Conservation (phyloP, 2,797 vertebrate species). For the Dermochelys coriacea region DNA sequence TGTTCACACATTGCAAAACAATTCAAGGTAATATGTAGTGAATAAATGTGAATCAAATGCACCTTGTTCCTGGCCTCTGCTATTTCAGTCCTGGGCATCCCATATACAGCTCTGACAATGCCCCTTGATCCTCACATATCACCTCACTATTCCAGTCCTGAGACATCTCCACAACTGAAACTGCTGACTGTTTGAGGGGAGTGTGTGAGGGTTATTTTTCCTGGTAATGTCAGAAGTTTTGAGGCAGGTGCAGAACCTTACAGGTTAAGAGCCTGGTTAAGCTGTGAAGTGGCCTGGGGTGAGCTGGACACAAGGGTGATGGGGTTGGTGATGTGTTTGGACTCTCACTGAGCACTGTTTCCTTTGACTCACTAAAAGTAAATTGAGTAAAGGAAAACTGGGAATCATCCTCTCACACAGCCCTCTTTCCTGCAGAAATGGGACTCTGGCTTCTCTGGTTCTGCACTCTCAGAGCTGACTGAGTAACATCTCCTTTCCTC, state of each 20-base stretch:
- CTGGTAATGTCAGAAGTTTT: neutral
- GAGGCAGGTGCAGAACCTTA: neutral
- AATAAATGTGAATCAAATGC: neutral
- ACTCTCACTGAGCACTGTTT: neutral
- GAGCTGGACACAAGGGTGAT: neutral
- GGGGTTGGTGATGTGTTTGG: neutral
- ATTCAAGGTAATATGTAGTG: neutral
- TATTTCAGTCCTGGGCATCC: neutral
- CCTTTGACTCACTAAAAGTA: neutral
- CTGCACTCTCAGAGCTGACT: neutral
- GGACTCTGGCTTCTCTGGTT: neutral
- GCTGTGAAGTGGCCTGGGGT: neutral
- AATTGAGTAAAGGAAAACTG: neutral
- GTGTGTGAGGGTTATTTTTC: neutral
- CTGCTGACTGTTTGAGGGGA: neutral
- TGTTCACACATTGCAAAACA: neutral
- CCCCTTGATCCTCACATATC: neutral
- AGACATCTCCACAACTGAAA: neutral
- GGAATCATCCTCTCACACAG: fast-evolving
- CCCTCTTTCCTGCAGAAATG: neutral
- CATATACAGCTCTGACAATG: neutral
- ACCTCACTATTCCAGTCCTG: neutral
- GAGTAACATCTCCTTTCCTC: neutral
- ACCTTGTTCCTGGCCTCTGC: neutral
- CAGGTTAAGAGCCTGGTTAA: too few species aligned